Evolutionary conservation across 2,797 vertebrate genomes (phyloP).

Genomic region (Channa striata): DNA sequence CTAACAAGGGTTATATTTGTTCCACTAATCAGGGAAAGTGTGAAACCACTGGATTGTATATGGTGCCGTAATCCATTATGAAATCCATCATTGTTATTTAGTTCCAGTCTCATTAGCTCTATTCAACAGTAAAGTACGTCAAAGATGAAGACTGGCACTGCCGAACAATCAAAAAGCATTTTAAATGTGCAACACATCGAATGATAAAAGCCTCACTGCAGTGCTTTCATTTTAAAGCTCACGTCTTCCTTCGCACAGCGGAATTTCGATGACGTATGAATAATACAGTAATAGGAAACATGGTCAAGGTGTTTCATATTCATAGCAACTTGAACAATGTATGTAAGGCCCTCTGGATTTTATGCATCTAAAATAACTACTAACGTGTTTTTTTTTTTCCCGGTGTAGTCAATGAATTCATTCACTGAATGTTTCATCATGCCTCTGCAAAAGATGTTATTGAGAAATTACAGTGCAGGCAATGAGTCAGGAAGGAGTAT

Average conservation of each 20-base stretch:
- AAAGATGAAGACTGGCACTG: slow-evolving; percentile 62
- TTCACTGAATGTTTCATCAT: slow-evolving; percentile 70
- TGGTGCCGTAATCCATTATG: slow-evolving; percentile 72
- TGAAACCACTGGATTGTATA: slow-evolving; percentile 74
- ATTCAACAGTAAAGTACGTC: slow-evolving; percentile 69
- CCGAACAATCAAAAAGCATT: slow-evolving; percentile 52
- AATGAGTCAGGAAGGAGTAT: slow-evolving; percentile 69
- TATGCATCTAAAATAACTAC: slow-evolving; percentile 77
- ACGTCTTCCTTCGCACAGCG: slow-evolving; percentile 57
- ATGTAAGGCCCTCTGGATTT: slow-evolving; percentile 76
- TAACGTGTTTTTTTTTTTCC: slow-evolving; percentile 45
- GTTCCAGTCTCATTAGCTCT: slow-evolving; percentile 79
- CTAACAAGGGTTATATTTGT: slow-evolving; percentile 82
- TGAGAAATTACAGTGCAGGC: slow-evolving; percentile 72
- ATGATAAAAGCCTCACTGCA: slow-evolving; percentile 35
- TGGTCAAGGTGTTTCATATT: slow-evolving; percentile 71
- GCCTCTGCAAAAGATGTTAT: slow-evolving; percentile 65
- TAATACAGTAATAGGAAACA: slow-evolving; percentile 74
- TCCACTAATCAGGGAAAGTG: slow-evolving; percentile 73
- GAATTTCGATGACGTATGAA: slow-evolving; percentile 72
- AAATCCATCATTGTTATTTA: slow-evolving; percentile 77
- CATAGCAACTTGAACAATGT: slow-evolving; percentile 71
- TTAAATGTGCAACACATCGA: slow-evolving; percentile 42
- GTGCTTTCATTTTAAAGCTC: slow-evolving; percentile 67
- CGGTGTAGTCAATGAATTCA: slow-evolving; percentile 61